Conservation (phyloP, 2,797 vertebrate genomes). For the Petrocephalus schoutedeni region DNA sequence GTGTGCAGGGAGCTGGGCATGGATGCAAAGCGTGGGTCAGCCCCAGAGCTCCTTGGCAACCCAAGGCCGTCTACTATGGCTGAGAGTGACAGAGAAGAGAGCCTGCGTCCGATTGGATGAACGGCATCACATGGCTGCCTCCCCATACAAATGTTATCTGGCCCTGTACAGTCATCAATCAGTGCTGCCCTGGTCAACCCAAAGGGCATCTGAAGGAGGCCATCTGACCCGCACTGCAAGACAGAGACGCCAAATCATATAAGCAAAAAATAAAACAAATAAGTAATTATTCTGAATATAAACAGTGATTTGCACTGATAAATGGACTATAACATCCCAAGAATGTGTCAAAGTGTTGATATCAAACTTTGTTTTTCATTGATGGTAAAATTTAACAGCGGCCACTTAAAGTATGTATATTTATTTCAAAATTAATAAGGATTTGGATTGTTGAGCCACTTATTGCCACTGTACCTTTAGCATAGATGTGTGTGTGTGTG, state of each 20-base stretch:
- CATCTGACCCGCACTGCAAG: background rate
- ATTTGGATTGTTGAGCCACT: background rate
- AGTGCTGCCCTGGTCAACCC: background rate
- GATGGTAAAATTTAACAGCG: background rate
- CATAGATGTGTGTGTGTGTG: too few relatives aligned
- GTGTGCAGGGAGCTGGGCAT: background rate
- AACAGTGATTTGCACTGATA: background rate
- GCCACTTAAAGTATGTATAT: background rate
- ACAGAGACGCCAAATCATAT: background rate
- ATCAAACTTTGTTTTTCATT: background rate
- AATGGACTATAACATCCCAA: background rate
- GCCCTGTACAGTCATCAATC: background rate
- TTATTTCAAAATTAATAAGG: background rate
- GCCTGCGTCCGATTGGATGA: background rate
- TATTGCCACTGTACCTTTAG: background rate
- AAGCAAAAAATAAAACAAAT: background rate
- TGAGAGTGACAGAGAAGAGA: background rate
- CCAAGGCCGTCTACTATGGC: background rate
- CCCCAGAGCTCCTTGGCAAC: background rate
- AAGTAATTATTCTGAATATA: background rate
- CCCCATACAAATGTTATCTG: background rate
- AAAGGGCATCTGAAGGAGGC: conserved; percentile 4
- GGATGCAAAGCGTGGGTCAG: background rate
- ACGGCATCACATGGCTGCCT: background rate
- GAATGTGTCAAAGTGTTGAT: background rate